phyloP scores from a whole-genome alignment of 2,888 invertebrate genomes.

The Piscicola geometra region DNA sequence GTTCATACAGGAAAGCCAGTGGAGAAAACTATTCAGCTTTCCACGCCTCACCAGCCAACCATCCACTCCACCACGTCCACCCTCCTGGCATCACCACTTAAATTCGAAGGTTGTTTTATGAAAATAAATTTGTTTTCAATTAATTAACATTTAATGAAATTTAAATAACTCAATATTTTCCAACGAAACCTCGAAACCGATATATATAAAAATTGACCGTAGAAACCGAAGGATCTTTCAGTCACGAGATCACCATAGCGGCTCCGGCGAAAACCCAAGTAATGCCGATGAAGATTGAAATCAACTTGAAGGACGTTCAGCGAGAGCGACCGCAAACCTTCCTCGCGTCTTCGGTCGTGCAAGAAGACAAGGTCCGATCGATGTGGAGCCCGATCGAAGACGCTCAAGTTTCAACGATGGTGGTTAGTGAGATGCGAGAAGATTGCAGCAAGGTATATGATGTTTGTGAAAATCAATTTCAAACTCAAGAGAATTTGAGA shows the following conservation, averaged over 20 bases:
- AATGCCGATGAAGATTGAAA: not conserved
- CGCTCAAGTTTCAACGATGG: not conserved
- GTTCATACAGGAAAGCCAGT: not conserved
- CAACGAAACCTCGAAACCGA: too few species aligned
- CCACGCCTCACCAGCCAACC: not conserved
- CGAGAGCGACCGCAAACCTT: not conserved
- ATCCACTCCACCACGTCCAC: not conserved
- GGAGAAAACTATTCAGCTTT: not conserved
- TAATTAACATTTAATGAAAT: too few species aligned
- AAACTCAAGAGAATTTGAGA: too few species aligned
- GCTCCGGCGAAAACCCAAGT: not conserved
- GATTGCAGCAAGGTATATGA: too few species aligned
- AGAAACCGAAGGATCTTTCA: not conserved
- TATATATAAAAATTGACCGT: not conserved
- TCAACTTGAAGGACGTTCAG: not conserved
- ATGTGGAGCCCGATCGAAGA: not conserved
- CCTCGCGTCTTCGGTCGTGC: not conserved
- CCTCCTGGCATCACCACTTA: not conserved
- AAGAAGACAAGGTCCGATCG: not conserved
- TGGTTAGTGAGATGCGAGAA: too few species aligned
- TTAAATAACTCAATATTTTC: too few species aligned
- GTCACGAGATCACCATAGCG: conserved; percentile 13
- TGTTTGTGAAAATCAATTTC: too few species aligned
- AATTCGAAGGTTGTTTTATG: not conserved
- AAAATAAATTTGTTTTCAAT: too few species aligned